phyloP scores from a whole-genome alignment of 2,113 vertebrate genomes.

The Daphoenositta chrysoptera region DNA sequence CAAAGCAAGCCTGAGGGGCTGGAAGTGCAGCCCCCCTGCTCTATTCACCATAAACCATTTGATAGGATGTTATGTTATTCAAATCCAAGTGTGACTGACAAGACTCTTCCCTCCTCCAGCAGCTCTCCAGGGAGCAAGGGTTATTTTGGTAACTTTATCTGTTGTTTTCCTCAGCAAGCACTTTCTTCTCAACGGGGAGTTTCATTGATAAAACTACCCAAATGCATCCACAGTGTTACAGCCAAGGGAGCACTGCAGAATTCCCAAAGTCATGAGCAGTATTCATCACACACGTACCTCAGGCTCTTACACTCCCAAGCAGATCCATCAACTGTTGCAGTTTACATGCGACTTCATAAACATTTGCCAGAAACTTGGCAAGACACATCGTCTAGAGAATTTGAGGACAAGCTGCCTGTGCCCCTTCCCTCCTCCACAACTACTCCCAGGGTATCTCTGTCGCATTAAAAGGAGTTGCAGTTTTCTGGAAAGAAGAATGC shows the following conservation, averaged over 20 bases:
- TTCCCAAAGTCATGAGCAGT: fast-evolving
- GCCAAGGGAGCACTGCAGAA: not conserved
- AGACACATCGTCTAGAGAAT: not conserved
- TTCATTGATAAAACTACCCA: not conserved
- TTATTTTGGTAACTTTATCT: not conserved
- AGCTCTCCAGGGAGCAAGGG: not conserved
- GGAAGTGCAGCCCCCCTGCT: not conserved
- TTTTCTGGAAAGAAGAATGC: not conserved
- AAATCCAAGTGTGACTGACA: not conserved
- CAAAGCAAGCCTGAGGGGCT: not conserved
- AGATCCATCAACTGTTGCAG: not conserved
- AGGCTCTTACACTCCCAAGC: not conserved
- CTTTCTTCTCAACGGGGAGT: not conserved
- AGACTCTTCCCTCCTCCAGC: not conserved
- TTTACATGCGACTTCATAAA: fast-evolving
- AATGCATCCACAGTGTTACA: not conserved
- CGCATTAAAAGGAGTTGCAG: not conserved
- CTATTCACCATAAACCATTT: not conserved
- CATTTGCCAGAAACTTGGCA: not conserved
- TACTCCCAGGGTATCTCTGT: not conserved
- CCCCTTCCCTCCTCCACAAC: not conserved
- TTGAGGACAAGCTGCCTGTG: not conserved
- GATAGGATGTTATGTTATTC: not conserved
- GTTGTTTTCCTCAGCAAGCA: not conserved
- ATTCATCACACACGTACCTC: not conserved